Base-by-base conservation (phyloP, 2,888 invertebrate species). In the Zeuzera pyrina region DNA sequence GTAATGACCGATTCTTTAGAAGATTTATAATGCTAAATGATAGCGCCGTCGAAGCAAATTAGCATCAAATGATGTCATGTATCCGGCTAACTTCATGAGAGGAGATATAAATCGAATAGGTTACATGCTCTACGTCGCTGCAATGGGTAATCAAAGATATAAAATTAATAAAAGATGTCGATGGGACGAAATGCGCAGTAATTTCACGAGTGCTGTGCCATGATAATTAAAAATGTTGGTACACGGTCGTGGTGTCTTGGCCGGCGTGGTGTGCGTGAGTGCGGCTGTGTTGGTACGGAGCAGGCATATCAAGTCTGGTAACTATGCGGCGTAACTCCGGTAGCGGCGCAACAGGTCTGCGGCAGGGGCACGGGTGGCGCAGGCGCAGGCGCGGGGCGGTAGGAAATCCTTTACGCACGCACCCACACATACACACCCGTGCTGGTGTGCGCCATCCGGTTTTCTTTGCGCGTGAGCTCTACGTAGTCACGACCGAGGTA, bases 311-410 rank as follows among this genome's bases (percentile, higher is more conserved):
- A 64, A 73, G 73, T 74, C 78, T 72, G 78, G 81, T 79, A 83
- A 81, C 76, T 81, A 83, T 78, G 79, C 81, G 74, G 83, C 81
- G 83, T 83, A 83, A 83, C 81, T 81, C 83, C 81, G 73, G 83
- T 83, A 83, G 83, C 83, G 61, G 69, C 70, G 71, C 73, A 83
- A 79, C 81, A 81, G 81, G 81, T 81, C 81, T 65, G 85, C 73
- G 76, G 69, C 70, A 67, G 70, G 67, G 73, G 73, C 56, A 47
- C 39, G 60, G 49, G 59, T 50, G 32, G 73, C 56, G 47, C 39
- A 60, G 49, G 59, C 51, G 32, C 19, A 26, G 58, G 62, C 54
- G 73, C 61, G 71, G 72, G 67, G 62, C 62, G 71, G 78, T 74
- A 77, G 77, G 79, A 78, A 77, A 76, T 76, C 76, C 74, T 78